phyloP scores from a whole-genome alignment of 2,113 vertebrate genomes.

The Ammospiza nelsoni region DNA sequence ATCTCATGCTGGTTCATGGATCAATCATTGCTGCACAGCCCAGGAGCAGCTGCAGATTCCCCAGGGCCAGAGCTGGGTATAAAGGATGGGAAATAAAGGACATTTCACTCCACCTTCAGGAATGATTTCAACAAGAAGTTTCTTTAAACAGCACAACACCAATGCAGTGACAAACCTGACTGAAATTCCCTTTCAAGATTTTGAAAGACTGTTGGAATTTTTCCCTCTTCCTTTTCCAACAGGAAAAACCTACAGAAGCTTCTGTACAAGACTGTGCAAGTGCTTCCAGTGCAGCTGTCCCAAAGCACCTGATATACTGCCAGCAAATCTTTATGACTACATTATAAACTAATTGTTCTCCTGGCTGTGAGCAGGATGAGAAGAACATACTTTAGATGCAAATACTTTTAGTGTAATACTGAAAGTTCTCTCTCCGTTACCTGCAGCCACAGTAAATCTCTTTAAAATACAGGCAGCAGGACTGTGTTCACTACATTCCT shows the following conservation, averaged over 20 bases:
- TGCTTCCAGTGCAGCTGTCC: neutral
- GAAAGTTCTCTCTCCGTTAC: neutral
- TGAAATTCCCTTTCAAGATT: neutral
- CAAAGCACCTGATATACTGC: neutral
- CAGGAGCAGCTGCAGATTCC: neutral
- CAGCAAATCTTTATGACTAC: neutral
- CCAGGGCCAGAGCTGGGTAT: accelerated
- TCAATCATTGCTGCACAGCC: neutral
- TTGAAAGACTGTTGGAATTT: neutral
- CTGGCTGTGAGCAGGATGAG: neutral
- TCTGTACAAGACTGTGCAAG: neutral
- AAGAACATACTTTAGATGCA: neutral
- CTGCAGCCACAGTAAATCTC: neutral
- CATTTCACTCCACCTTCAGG: neutral
- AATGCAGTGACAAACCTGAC: neutral
- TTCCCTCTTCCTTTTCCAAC: neutral
- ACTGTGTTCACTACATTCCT: neutral
- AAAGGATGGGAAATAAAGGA: neutral
- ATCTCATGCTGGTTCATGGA: neutral
- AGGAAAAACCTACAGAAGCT: neutral
- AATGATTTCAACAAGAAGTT: neutral
- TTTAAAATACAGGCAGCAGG: neutral
- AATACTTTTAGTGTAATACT: neutral
- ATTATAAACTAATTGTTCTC: neutral
- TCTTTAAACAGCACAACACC: neutral